Base-by-base conservation (phyloP, 2,113 vertebrate genomes). In the Sylvietta virens region DNA sequence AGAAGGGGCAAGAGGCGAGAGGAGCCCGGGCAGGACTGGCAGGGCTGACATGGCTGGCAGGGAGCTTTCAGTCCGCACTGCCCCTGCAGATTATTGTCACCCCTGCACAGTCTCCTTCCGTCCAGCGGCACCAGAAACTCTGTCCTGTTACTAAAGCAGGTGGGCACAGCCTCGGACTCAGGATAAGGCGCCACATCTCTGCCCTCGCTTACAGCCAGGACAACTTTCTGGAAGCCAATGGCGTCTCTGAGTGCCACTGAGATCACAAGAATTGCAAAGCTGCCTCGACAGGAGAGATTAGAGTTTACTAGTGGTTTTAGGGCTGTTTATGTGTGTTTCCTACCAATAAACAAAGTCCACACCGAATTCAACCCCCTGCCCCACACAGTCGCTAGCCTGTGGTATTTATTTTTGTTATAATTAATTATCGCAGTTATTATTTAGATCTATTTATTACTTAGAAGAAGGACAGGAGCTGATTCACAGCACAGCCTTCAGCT, bases 61-160 rank as follows among this genome's bases (percentile, higher is more conserved):
- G 30, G 10, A 12, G 3, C 13, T n/a, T 17, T 24, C 4, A 44
- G 35, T 17, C 47, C 6, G 1, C 7, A 1, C 33, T n/a, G 26
- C 22, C 44, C 16, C 65, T 15, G 24, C 21, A 26, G 48, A 47
- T 48, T 15, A 9, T 18, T 37, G 30, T 37, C 33, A 45, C 11
- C 8, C 10, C 58, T 21, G 28, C 39, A 11, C 18, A 54, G 39
- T 14, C 18, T 42, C 26, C n/a, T 40, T n/a, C 7, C 1, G 33
- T 47, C 12, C 53, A 33, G 57, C 4, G 12, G 35, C 70, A 47
- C 30, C 50, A n/a, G 66, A 31, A 85, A 23, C 33, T 58, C 62
- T 17, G 2, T 48, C 39, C 76, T 33, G 21, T 31, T 33, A 4
- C 6, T 54, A 17, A 27, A 84, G 67, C 51, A 86, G 67, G 82